These are phyloP conservation scores for Drosophila setifemur DNA, from an alignment of 1,140 invertebrate genomes.

Conservation along the genomic window DNA sequence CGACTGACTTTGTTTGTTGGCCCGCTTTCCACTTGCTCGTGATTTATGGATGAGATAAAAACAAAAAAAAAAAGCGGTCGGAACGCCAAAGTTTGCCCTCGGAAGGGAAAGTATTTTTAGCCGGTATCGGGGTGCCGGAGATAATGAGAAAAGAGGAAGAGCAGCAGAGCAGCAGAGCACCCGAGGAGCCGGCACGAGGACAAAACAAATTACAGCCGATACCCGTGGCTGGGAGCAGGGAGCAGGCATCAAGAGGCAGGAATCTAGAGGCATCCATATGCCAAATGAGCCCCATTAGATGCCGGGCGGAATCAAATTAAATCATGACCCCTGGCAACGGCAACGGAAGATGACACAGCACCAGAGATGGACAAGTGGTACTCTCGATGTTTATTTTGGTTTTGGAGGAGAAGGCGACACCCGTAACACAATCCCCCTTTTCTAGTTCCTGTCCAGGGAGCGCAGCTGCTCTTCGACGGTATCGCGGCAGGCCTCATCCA, in stretches of 20 bases:
- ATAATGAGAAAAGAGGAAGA: constrained; percentile 6
- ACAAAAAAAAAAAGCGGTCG: constrained; percentile 43
- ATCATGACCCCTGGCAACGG: constrained; percentile 23
- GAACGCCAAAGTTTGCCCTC: constrained; percentile 57
- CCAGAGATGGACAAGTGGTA: too few relatives aligned
- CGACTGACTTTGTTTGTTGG: too few relatives aligned
- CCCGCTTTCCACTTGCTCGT: constrained; percentile 44
- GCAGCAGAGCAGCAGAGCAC: not conserved
- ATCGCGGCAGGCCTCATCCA: constrained; percentile 33
- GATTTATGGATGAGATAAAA: constrained; percentile 73
- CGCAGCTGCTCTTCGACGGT: constrained; percentile 43
- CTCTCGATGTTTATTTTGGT: too few relatives aligned
- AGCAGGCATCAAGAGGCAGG: constrained; percentile 27
- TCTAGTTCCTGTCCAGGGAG: constrained; percentile 36
- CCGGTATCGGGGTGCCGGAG: too few relatives aligned
- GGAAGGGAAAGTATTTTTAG: constrained; percentile 56
- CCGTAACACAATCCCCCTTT: too few relatives aligned
- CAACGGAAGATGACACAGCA: too few relatives aligned
- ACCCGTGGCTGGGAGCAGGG: constrained; percentile 16
- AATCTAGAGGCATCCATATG: constrained; percentile 58
- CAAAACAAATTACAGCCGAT: constrained; percentile 55
- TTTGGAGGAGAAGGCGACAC: too few relatives aligned
- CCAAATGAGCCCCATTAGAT: constrained; percentile 66
- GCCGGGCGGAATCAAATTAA: constrained; percentile 56
- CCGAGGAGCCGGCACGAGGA: not conserved